Conservation (phyloP, 2,113 vertebrate species). For the Bos javanicus region DNA sequence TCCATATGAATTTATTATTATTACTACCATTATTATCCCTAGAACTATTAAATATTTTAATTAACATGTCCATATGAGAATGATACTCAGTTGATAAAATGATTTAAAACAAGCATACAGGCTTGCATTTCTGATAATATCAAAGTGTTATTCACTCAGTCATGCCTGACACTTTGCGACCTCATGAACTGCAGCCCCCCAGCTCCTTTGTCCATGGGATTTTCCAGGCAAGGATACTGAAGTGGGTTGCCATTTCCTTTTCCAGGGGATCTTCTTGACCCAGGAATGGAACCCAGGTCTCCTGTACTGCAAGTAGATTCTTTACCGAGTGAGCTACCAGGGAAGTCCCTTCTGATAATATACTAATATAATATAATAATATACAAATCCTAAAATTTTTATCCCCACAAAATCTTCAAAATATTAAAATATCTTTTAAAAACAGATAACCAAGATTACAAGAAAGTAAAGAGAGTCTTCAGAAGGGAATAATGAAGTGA, state of each 20-base stretch:
- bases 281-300: not conserved
- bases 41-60: not conserved
- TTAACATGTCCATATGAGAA: not conserved
- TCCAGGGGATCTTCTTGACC: not conserved
- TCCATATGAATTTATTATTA: not conserved
- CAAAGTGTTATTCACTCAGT: not conserved
- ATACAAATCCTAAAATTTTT: not conserved
- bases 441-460: not conserved
- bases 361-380: not conserved
- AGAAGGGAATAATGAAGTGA: not conserved
- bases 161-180: not conserved
- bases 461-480: not conserved
- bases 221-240: not conserved
- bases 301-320: not conserved
- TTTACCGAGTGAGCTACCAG: not conserved
- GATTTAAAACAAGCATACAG: not conserved
- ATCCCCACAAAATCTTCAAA: not conserved
- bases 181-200: not conserved
- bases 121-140: not conserved
- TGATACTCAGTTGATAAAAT: not conserved
- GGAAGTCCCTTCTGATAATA: not conserved
- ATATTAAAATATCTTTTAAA: not conserved
- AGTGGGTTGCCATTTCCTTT: not conserved
- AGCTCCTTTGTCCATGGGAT: not conserved
- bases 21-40: not conserved